Evolutionary conservation across 2,113 vertebrate species (phyloP), one percentile per base, ranked within the genome.

Genomic region (Ursus arctos): DNA sequence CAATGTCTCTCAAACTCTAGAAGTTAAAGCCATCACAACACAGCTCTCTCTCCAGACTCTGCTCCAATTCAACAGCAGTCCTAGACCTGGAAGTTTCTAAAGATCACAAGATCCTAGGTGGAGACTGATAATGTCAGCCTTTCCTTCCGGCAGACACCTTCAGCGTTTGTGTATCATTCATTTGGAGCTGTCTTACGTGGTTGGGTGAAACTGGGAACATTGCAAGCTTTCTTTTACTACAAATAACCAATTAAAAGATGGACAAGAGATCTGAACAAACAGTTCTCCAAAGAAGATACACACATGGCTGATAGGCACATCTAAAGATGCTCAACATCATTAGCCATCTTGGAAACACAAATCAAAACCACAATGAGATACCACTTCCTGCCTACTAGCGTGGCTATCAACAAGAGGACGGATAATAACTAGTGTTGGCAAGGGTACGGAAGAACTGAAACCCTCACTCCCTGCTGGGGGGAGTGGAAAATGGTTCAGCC

Each of bases 211-310:
- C 67, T 40, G 26, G 15, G 18, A 94, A 31, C 16, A 89, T 21
- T 10, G 4, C 43, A 67, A 83, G 65, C 36, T 72, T 90, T 63
- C 21, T 84, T 89, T 81, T 47, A 92, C 19, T 22, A 71, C 31
- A 96, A 94, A 96, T 9, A 80, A 82, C 13, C 24, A 47, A 61
- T 79, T 53, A 43, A 79, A 90, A 94, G 83, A 81, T 88, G 24
- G 40, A 36, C 10, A 51, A 65, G 19, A 51, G 4, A 84, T 88
- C 49, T 80, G 13, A 93, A 74, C 6, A 74, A 40, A 74, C 33
- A 63, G 24, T 76, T 65, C 22, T 77, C 53, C 65, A 94, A 90
- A 82, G 15, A 72, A 96, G n/a, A 85, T 31, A 81, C 15, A n/a
- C 14, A 81, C 80, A 90, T 88, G 33, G 9, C 14, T 71, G 55